Conservation (phyloP, 2,888 invertebrate genomes). For the Euclidia mi region DNA sequence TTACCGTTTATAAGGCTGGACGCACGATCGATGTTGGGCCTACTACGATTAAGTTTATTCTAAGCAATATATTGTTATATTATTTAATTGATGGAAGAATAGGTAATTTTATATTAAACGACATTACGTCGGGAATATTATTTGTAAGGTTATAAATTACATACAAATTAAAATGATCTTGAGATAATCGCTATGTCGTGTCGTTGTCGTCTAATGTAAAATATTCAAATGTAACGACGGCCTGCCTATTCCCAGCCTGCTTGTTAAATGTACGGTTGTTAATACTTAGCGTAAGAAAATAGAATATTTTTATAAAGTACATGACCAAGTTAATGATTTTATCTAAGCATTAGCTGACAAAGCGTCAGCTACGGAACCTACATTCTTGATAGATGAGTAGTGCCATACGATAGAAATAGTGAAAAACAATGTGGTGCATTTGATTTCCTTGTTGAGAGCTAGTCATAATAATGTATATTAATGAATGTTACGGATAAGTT, state of each 20-base stretch:
- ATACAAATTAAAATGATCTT: slow-evolving; percentile 1
- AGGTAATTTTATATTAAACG: neutral
- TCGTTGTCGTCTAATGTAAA: slow-evolving; percentile 14
- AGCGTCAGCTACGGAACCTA: slow-evolving; percentile 41
- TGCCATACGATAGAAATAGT: slow-evolving; percentile 73
- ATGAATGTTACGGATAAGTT: slow-evolving; percentile 61
- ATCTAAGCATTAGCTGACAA: slow-evolving; percentile 54
- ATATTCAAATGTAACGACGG: too few species aligned
- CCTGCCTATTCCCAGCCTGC: slow-evolving; percentile 46
- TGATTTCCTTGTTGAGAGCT: slow-evolving; percentile 78
- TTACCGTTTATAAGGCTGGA: slow-evolving; percentile 58
- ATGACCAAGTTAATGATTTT: slow-evolving; percentile 80
- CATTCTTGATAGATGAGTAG: slow-evolving; percentile 55
- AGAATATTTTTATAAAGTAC: slow-evolving; percentile 82
- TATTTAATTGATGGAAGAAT: slow-evolving; percentile 31
- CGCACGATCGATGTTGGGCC: slow-evolving; percentile 30
- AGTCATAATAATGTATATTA: slow-evolving; percentile 77
- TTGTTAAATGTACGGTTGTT: slow-evolving; percentile 67
- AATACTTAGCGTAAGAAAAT: slow-evolving; percentile 72
- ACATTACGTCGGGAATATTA: neutral
- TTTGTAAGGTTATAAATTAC: neutral
- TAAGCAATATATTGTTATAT: slow-evolving; percentile 33
- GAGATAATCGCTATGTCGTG: neutral
- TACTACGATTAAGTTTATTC: slow-evolving; percentile 34
- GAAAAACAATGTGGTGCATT: slow-evolving; percentile 79